Conservation (phyloP, 2,888 invertebrate genomes). For the Drosophila pegasa region DNA sequence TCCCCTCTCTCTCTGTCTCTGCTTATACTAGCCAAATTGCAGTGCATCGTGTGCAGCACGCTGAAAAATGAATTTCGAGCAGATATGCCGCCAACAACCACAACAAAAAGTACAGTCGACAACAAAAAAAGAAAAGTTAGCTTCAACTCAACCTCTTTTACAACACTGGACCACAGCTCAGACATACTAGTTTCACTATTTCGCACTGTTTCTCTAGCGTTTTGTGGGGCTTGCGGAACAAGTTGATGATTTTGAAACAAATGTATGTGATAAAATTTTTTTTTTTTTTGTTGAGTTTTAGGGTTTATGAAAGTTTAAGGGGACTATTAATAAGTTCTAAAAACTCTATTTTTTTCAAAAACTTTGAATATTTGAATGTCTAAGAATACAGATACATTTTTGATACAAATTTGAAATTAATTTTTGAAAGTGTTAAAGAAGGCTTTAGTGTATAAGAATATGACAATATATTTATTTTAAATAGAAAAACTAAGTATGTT, state of each 20-base stretch:
- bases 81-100: slow-evolving; percentile 34
- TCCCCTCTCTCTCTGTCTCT: background rate
- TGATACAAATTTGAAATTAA: too few species aligned
- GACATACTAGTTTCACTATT: slow-evolving; percentile 6
- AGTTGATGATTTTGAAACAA: background rate
- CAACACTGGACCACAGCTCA: background rate
- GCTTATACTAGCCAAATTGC: slow-evolving; percentile 34
- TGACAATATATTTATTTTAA: too few species aligned
- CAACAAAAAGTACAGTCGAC: slow-evolving; percentile 2
- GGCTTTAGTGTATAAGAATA: too few species aligned
- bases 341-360: too few species aligned
- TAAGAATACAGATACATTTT: too few species aligned
- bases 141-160: slow-evolving; percentile 29
- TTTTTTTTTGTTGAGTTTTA: too few species aligned
- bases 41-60: slow-evolving; percentile 60
- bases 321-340: too few species aligned
- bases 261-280: background rate
- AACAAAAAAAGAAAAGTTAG: slow-evolving; percentile 11
- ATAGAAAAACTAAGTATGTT: too few species aligned
- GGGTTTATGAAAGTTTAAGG: too few species aligned
- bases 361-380: too few species aligned
- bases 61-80: slow-evolving; percentile 69
- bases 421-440: too few species aligned
- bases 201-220: background rate
- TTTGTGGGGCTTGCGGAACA: background rate